Evolutionary conservation across 2,797 vertebrate genomes (phyloP), one percentile per base, ranked within the genome.

Genomic region (Acipenser ruthenus): DNA sequence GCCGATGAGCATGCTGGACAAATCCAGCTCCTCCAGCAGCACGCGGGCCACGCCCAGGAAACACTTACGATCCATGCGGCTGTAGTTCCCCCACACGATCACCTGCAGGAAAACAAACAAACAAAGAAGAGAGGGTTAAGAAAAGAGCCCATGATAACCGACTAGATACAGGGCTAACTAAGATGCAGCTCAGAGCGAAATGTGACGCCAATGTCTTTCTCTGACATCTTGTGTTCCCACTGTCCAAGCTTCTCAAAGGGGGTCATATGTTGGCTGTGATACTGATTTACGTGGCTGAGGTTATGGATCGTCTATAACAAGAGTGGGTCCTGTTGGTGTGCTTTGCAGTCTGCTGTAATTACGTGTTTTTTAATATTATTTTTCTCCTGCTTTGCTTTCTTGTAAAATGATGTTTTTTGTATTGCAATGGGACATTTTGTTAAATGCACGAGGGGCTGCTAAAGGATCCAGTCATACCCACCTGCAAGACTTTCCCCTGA

Each of bases 31-130:
- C 83, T 99, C 97, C 89, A 99, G 76, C 11, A 99, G 85, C 82
- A 99, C 96, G 51, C 96, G 93, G 65, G 96, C 95, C 18, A 98
- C 94, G 1, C 97, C 97, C 96, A 99, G 98, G 87, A 99, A 99
- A 82, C 95, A 93, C 80, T 99, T 99, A 69, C 95, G 92, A 74
- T 98, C 97, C 97, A 99, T 99, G 58, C 96, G 90, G 71, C 97
- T 95, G 0, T 98, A 99, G 86, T 99, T 99, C 1, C 97, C 97
- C 97, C 97, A 99, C 60, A 99, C 97, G 48, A 99, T 99, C 73
- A 99, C 93, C 97, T 99, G 68, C 0, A 6, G 11, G 64, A 58
- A 7, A 67, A 5, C 65, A 48, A 48, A 47, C 48, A 4, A 12
- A 47, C 12, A 53, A 2, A 23, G 23, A 37, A 37, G 23, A 3